Evolutionary conservation across 2,888 invertebrate species (phyloP).

Genomic region (Pandemis corylana): DNA sequence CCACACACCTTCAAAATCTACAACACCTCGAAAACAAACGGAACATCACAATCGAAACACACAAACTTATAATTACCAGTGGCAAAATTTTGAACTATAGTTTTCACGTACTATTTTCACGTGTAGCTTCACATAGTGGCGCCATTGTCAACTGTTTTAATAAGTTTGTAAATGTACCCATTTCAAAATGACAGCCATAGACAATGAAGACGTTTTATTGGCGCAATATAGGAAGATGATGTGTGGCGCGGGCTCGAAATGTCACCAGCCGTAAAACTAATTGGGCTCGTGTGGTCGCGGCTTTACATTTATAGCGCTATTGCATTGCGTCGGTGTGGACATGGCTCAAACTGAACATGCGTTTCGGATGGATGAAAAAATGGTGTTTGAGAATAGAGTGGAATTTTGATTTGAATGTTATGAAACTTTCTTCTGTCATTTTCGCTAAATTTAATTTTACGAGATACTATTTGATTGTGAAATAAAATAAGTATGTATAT

Average conservation of each 20-base stretch:
- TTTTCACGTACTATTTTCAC: neutral
- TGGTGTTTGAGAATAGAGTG: neutral
- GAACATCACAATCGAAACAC: conserved; percentile 11
- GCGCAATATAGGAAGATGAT: conserved; percentile 36
- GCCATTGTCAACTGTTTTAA: neutral
- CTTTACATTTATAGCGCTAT: conserved; percentile 54
- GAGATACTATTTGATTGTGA: no score
- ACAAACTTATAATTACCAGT: neutral
- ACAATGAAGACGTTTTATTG: conserved; percentile 42
- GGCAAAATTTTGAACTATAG: neutral
- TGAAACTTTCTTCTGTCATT: no score
- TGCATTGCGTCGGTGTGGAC: conserved; percentile 28
- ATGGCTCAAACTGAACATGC: conserved; percentile 9
- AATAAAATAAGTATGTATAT: no score
- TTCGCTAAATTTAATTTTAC: no score
- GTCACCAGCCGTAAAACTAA: conserved; percentile 59
- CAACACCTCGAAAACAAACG: conserved; percentile 24
- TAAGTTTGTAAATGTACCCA: conserved; percentile 10
- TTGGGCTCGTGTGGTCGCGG: conserved; percentile 61
- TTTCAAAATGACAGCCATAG: conserved; percentile 38
- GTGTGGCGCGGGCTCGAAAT: conserved; percentile 29
- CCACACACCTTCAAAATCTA: conserved; percentile 14
- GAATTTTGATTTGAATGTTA: no score
- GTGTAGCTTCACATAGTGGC: neutral
- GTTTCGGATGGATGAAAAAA: neutral